Evolutionary conservation across 2,797 vertebrate genomes (phyloP), one percentile per base, ranked within the genome.

Genomic region (Chiroxiphia lanceolata): DNA sequence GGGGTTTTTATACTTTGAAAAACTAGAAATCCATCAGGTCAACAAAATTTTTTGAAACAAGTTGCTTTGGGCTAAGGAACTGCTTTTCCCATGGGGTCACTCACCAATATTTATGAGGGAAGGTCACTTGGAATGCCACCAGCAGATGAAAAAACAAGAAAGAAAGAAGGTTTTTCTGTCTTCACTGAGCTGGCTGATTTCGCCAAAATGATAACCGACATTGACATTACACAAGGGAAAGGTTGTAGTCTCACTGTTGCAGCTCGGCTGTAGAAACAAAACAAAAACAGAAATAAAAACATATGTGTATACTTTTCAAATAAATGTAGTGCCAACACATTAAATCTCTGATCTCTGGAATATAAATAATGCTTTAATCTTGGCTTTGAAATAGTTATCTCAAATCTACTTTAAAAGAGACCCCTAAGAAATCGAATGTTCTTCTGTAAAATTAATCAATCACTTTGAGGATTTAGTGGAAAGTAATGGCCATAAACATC

Each of bases 381-480:
- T 96, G 65, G 74, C 93, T 97, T 97, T 96, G 96, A 97, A 97
- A 96, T 18, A 83, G 79, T 69, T 96, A 96, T 93, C 93, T 89
- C 83, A 94, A 96, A 93, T 75, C 72, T 75, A 65, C 70, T 91
- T 96, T 89, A 96, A 95, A 97, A 97, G 95, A 95, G 69, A 94
- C 50, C 80, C 50, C 88, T 80, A 93, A 92, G 94, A 98, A 97
- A 97, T 67, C 27, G 42, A 96, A 97, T 90, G 91, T 86, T 92
- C 79, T 96, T 97, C 95, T 96, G 68, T 95, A 96, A 97, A 98
- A 97, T 98, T 98, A 98, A 99, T 99, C 99, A 99, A 98, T 98
- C 97, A 98, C 98, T 98, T 98, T 96, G 98, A 98, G 97, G 98
- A 97, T 98, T 98, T 98, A 97, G 93, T 90, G 92, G 97, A 98